phyloP scores from a whole-genome alignment of 2,888 invertebrate species.

The Onthophagus sagittarius region DNA sequence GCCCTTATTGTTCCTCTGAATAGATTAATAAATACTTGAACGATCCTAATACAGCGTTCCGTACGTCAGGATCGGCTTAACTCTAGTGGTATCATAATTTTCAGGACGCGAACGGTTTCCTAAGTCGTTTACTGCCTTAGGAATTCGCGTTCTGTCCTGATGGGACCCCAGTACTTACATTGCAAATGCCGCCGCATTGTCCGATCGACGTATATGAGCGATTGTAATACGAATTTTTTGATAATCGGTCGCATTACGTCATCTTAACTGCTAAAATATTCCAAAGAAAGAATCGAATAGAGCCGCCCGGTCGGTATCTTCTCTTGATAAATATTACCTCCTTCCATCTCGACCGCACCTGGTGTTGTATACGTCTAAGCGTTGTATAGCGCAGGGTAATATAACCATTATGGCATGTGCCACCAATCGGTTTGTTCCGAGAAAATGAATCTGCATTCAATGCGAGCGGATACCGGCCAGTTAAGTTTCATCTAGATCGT shows the following conservation, averaged over 20 bases:
- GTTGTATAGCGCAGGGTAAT: slow-evolving; percentile 25
- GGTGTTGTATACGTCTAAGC: background rate
- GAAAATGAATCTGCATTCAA: slow-evolving; percentile 44
- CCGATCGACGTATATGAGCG: background rate
- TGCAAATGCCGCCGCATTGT: slow-evolving; percentile 11
- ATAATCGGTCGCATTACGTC: background rate
- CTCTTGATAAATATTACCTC: background rate
- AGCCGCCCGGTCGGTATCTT: background rate
- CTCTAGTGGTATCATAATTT: slow-evolving; percentile 17
- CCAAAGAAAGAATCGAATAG: background rate
- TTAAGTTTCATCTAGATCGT: slow-evolving; percentile 20
- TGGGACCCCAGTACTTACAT: slow-evolving; percentile 9
- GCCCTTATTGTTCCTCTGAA: slow-evolving; percentile 21
- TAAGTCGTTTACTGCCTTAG: slow-evolving; percentile 12
- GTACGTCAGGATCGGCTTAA: slow-evolving; percentile 14
- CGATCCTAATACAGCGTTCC: slow-evolving; percentile 24
- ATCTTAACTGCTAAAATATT: background rate
- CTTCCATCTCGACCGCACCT: background rate
- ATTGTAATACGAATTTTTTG: background rate
- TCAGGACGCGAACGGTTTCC: slow-evolving; percentile 14
- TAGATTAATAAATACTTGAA: slow-evolving; percentile 21
- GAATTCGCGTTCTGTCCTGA: slow-evolving; percentile 7
- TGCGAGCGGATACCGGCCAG: slow-evolving; percentile 25
- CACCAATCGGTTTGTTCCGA: slow-evolving; percentile 29
- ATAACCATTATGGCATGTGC: slow-evolving; percentile 42